Evolutionary conservation across 2,797 vertebrate species (phyloP), one percentile per base, ranked within the genome.

Genomic region (Cirrhinus mrigala): DNA sequence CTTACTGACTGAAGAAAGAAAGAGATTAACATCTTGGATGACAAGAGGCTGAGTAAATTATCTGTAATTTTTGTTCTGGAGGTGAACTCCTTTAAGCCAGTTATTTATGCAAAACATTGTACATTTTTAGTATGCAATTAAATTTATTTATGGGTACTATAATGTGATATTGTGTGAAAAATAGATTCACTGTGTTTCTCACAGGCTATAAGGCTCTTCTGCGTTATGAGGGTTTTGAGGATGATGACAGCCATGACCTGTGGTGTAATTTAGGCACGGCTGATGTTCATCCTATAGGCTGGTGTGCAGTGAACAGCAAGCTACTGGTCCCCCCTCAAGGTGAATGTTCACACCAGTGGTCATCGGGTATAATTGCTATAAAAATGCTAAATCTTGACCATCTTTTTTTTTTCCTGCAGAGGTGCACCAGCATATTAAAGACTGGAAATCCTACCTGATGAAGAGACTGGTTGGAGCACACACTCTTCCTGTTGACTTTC

Each of bases 281-380:
- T 86, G 97, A 99, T 40, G 92, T 99, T 89, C 97, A 99, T 91
- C 97, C 98, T 3, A 97, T 99, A 0, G 98, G 98, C 54, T 99
- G 98, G 98, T 98, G 97, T 79, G 97, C 98, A 70, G 95, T 97
- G 92, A 98, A 97, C 12, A 96, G 97, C 94, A 99, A 99, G 92
- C 96, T 98, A 87, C 94, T 99, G 79, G 98, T 99, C 74, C 98
- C 98, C 0, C 98, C 98, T 0, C 96, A 96, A 90, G 96, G 98
- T 98, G 91, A 96, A 96, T 94, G 5, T 10, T 62, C 60, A 22
- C 48, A 24, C 58, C 14, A 7, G 52, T 37, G 46, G 44, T 15
- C 20, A 37, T 33, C 2, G 0, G 62, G 48, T 37, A n/a, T 50
- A 74, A 66, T 20, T 74, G n/a, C 3, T 20, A 3, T 24, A 73